Evolutionary conservation across 2,888 invertebrate species (phyloP), one percentile per base, ranked within the genome.

Genomic region (Volucella bombylans): DNA sequence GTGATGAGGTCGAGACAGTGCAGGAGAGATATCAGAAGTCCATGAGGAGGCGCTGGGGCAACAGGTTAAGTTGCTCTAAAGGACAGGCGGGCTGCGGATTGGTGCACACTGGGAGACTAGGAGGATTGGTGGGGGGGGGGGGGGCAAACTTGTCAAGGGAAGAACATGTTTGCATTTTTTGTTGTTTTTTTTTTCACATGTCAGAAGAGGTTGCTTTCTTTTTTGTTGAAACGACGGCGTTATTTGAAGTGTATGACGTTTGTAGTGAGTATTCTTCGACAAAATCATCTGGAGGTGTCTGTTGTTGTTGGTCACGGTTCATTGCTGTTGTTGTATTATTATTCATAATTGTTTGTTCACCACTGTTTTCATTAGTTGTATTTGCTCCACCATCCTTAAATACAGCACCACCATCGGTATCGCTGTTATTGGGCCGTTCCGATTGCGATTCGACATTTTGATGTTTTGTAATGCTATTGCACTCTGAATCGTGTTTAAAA

Each of bases 231-330:
- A 23, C 23, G 74, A 87, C 86, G 82, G 89, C 71, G 87, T 88
- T 80, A 87, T 87, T 88, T 87, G 89, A 89, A 90, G 89, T 89
- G 87, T 89, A 87, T 88, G 89, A 88, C 87, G 89, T 88, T 87
- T n/a, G n/a, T n/a, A n/a, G n/a, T n/a, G n/a, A n/a, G n/a, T n/a
- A n/a, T n/a, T n/a, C n/a, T n/a, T n/a, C n/a, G n/a, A n/a, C n/a
- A n/a, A n/a, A n/a, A n/a, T n/a, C n/a, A n/a, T n/a, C n/a, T n/a
- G n/a, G n/a, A n/a, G n/a, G n/a, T n/a, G n/a, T n/a, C n/a, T n/a
- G n/a, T n/a, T n/a, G n/a, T n/a, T n/a, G n/a, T n/a, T n/a, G n/a
- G n/a, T n/a, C n/a, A n/a, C n/a, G n/a, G n/a, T n/a, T n/a, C n/a
- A n/a, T n/a, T n/a, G n/a, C n/a, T n/a, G n/a, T n/a, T n/a, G n/a